Base-by-base conservation (phyloP, 2,113 vertebrate genomes). In the Phalacrocorax carbo region DNA sequence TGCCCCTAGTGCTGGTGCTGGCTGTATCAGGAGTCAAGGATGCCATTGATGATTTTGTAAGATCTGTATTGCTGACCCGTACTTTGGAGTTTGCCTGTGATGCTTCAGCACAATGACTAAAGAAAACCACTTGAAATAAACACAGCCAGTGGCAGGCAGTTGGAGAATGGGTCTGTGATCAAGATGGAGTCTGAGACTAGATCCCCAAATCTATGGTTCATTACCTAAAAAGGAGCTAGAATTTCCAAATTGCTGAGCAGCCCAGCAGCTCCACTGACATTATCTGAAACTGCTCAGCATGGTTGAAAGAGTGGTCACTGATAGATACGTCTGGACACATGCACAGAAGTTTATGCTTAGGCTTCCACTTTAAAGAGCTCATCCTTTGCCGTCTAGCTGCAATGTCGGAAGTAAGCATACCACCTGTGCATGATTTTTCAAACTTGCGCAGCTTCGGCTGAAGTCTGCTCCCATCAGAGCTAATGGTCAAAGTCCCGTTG, bases 1-100 rank as follows among this genome's bases (percentile, higher is more conserved):
- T 99, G 55, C 99, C 99, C 15, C 97, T 99, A 44, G 58, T 99
- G 27, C 88, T 99, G 95, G 99, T 99, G 94, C 95, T 99, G 75
- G 76, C 98, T 30, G 98, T 99, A 29, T 99, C 99, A 0, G 99
- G 98, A 15, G 98, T 98, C 55, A 99, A 99, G 96, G 99, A 99
- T 81, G 99, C 98, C 96, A 98, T 94, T 3, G 99, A 99, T 65
- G 99, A 99, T 90, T 93, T 98, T 68, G 99, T 99, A 96, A 99
- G 98, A 71, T 44, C 36, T 46, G 0, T 66, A 3, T 66, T 66
- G 16, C 29, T 66, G 12, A 86, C n/a, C 66, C 77, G 38, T 61
- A 30, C 64, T 94, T 95, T 64, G 68, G 55, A 86, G 36, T 55
- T 85, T 71, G 23, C 7, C 13, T 4, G 4, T 66, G n/a, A 40